Evolutionary conservation across 2,888 invertebrate species (phyloP).

Genomic region (Notodonta ziczac): DNA sequence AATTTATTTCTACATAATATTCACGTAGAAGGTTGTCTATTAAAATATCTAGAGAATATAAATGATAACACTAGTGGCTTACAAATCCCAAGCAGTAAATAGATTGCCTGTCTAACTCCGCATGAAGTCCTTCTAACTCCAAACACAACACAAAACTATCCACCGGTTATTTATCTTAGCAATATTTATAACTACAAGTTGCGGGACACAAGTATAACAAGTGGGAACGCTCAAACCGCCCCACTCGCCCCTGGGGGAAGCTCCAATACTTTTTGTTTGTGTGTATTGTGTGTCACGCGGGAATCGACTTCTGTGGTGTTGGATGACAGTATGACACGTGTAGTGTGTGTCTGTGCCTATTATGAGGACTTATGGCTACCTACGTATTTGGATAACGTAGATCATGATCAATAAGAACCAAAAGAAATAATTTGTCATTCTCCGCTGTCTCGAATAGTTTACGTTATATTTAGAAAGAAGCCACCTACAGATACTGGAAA

Average conservation of each 20-base stretch:
- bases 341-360: background rate
- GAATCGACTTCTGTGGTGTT: background rate
- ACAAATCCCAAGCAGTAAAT: slow-evolving; percentile 1
- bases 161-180: slow-evolving; percentile 1
- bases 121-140: background rate
- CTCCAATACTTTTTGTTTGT: slow-evolving; percentile 7
- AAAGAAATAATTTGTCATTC: too few species aligned
- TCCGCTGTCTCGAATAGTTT: too few species aligned
- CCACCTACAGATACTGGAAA: too few species aligned
- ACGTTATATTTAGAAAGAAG: too few species aligned
- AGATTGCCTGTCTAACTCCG: background rate
- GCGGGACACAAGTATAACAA: slow-evolving; percentile 1
- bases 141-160: slow-evolving; percentile 1
- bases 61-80: background rate
- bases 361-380: too few species aligned
- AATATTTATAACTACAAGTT: slow-evolving; percentile 5
- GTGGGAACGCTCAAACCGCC: background rate
- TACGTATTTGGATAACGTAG: too few species aligned
- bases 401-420: too few species aligned
- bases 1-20: too few species aligned
- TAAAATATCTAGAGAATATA: too few species aligned
- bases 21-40: too few species aligned
- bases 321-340: background rate
- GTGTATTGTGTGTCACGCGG: background rate
- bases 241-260: slow-evolving; percentile 3